Evolutionary conservation across 2,113 vertebrate genomes (phyloP).

Genomic region (Prinia subflava): DNA sequence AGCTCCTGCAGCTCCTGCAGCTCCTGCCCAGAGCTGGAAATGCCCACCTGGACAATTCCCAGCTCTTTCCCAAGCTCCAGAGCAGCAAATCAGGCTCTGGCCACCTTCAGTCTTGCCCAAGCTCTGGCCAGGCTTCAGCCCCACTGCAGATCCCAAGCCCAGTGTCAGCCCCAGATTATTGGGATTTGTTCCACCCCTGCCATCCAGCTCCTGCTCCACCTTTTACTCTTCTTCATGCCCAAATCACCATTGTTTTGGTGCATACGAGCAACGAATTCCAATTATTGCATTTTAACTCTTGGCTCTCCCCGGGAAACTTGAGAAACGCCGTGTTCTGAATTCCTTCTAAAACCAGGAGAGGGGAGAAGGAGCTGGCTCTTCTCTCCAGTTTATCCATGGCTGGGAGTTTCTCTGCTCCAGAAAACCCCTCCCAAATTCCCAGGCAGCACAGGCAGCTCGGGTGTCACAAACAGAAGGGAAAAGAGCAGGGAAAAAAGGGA

Average conservation of each 20-base stretch:
- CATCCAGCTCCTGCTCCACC: background rate
- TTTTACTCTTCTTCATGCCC: background rate
- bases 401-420: background rate
- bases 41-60: background rate
- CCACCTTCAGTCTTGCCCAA: background rate
- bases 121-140: background rate
- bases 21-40: background rate
- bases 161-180: rapidly evolving
- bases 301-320: background rate
- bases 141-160: background rate
- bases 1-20: background rate
- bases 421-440: background rate
- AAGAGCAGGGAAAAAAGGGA: too few relatives aligned
- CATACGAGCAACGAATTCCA: rapidly evolving
- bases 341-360: background rate
- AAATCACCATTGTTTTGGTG: background rate
- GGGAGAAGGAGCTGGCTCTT: background rate
- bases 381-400: rapidly evolving
- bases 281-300: background rate
- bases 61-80: background rate
- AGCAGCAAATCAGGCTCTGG: background rate
- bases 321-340: background rate
- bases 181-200: background rate
- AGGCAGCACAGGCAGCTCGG: background rate
- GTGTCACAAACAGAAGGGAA: background rate